Conservation (phyloP, 2,797 vertebrate genomes). For the Malurus leucopterus region DNA sequence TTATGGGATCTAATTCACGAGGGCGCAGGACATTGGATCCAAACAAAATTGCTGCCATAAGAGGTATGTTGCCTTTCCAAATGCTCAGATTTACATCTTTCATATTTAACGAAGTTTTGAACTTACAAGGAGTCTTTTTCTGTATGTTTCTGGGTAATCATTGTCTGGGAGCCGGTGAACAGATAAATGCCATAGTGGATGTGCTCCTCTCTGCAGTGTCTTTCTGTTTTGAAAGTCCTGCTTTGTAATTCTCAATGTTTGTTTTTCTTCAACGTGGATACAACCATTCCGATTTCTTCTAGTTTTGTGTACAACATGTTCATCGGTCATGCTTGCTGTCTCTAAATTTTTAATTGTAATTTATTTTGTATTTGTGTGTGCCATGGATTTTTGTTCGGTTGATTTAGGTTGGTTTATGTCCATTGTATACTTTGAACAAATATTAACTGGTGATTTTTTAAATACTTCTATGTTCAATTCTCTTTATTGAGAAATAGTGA, state of each 20-base stretch:
- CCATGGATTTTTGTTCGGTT: not conserved
- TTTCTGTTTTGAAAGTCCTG: not conserved
- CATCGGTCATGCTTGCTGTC: not conserved
- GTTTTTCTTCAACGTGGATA: not conserved
- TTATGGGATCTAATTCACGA: conserved; percentile 33
- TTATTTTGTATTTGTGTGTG: not conserved
- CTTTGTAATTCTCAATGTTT: not conserved
- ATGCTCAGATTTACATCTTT: not conserved
- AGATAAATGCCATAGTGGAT: not conserved
- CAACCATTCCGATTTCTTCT: not conserved
- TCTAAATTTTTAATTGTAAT: not conserved
- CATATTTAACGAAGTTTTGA: not conserved
- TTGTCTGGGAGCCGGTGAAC: not conserved
- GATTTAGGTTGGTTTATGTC: not conserved
- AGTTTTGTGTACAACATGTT: not conserved
- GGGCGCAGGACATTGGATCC: conserved; percentile 65
- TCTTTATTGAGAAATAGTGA: not conserved
- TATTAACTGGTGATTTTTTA: not conserved
- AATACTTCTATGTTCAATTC: not conserved
- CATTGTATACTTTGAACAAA: not conserved
- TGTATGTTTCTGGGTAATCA: not conserved
- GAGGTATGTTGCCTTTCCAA: conserved; percentile 64
- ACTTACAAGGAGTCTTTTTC: not conserved
- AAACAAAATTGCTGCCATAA: conserved; percentile 76
- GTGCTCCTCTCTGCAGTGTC: not conserved